Base-by-base conservation (phyloP, 2,888 invertebrate species). In the Nymphalis c-album region DNA sequence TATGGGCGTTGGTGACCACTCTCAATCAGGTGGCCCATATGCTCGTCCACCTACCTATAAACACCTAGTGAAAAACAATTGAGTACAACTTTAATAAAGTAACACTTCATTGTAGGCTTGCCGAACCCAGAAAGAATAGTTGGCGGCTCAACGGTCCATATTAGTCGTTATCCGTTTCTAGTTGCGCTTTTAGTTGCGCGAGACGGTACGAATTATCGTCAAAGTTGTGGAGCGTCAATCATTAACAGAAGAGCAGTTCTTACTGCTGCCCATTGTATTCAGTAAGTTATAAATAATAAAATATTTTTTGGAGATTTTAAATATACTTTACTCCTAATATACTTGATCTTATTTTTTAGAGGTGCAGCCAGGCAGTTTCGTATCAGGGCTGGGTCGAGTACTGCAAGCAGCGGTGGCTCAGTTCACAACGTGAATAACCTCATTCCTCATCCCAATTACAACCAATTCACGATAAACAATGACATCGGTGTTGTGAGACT, bases 401-500 rank as follows among this genome's bases (percentile, higher is more conserved):
- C 50, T 22, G 79, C 79, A 22, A 79, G 74, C 74, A 79, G 80
- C 63, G 83, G 83, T 10, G 85, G 84, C 22, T 62, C 57, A 6
- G 74, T 82, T 2, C 74, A 77, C 71, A 64, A 61, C 13, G n/a
- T 68, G 6, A 45, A 46, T 0, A 22, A 31, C 2, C 67, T 77
- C 40, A 72, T 82, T 67, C 70, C 71, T 16, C 81, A 84, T 67
- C 77, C 80, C 0, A 53, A 60, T 35, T 83, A 75, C 73, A 75
- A 78, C 60, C 2, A 35, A 35, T 8, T 35, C 35, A 7, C 57
- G 6, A 1, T 51, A 1, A 77, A 86, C 62, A 79, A 77, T 50
- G 87, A 87, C 22, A 63, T 86, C 3, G 79, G 83, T 0, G 70
- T 87, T 10, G 17, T 86, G 7, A 79, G 76, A 3, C 73, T 78